Evolutionary conservation across 2,113 vertebrate species (phyloP), one percentile per base, ranked within the genome.

Genomic region (Carlito syrichta): DNA sequence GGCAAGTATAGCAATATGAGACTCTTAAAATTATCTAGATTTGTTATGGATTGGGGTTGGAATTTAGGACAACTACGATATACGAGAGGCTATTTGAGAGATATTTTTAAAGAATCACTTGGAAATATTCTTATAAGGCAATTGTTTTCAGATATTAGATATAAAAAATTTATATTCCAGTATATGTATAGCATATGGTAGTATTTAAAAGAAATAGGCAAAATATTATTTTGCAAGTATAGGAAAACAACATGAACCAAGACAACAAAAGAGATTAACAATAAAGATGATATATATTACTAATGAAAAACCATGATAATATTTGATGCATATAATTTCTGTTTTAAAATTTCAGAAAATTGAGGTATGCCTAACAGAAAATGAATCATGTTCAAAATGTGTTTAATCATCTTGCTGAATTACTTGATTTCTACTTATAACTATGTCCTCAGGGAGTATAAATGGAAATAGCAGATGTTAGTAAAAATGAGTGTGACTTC

Each of bases 401-500:
- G 82, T 43, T 69, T 25, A 96, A 87, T 9, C 22, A 73, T 96
- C 27, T 90, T 90, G n/a, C 10, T 86, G 52, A 96, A 38, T 94
- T 94, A 35, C 7, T 96, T 79, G 6, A 74, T 86, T 92, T 95
- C 58, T 89, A 63, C 68, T 95, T 90, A 81, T 77, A 89, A 81
- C 23, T 93, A 16, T 91, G 54, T 81, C 76, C 30, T 90, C 83
- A 48, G n/a, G 25, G 54, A 94, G 20, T 74, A 85, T 82, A 94
- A 96, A 68, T 78, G 88, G 85, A 69, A 78, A 8, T 25, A 83
- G 69, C 71, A 96, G 77, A 92, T 96, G 82, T 74, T 86, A 94
- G 38, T 78, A 68, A 89, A 97, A 91, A 71, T 97, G 73, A 74
- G 66, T 92, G 69, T 50, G 52, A 69, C 52, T 92, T 95, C 92